Evolutionary conservation across 2,888 invertebrate species (phyloP).

Genomic region (Ophonus ardosiacus): DNA sequence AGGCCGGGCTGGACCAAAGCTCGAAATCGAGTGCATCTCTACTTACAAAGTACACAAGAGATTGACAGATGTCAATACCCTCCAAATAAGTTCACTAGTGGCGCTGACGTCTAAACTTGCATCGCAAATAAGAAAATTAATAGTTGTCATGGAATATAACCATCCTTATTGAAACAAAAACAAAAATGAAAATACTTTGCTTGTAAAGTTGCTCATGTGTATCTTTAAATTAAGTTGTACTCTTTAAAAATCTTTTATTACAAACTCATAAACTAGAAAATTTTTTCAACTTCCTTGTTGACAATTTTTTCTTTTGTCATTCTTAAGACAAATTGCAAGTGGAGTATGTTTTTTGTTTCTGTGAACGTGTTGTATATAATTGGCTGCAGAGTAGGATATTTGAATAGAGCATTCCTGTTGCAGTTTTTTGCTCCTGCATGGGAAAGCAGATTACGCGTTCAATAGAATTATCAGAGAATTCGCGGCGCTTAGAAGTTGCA

Average conservation of each 20-base stretch:
- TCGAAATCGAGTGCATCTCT: no score
- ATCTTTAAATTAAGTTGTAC: neutral
- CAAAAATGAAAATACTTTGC: no score
- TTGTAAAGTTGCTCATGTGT: neutral
- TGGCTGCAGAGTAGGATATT: neutral
- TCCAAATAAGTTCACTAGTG: no score
- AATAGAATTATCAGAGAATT: slow-evolving; percentile 22
- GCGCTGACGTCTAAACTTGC: no score
- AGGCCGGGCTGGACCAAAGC: no score
- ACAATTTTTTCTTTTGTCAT: neutral
- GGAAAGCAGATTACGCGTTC: slow-evolving; percentile 10
- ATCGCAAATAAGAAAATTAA: no score
- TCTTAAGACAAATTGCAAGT: neutral
- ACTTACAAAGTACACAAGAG: no score
- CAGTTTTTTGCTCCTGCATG: neutral
- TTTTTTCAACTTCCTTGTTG: neutral
- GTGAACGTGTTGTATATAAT: slow-evolving; percentile 15
- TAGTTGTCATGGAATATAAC: no score
- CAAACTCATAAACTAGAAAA: neutral
- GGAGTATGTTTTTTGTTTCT: neutral
- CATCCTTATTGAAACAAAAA: no score
- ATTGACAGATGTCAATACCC: no score
- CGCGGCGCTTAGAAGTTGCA: slow-evolving; percentile 9
- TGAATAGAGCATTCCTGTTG: slow-evolving; percentile 2
- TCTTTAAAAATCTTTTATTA: neutral